These are phyloP conservation scores for Alentia gelatinosa DNA, from an alignment of 2,888 invertebrate species.

Conservation along the genomic window DNA sequence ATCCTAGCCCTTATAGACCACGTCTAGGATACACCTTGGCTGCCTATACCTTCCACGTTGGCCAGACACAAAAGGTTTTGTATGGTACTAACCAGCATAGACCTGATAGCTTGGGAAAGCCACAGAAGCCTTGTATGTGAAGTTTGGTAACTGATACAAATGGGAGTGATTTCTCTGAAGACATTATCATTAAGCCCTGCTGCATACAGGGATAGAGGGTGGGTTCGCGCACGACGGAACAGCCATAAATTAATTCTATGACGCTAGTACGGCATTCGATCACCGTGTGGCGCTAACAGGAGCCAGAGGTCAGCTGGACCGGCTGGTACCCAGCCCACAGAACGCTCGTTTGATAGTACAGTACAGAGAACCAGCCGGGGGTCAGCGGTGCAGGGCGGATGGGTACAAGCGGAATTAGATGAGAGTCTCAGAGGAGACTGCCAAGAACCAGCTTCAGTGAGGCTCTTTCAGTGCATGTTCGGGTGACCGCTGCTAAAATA, in stretches of 20 bases:
- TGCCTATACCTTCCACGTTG: too few species aligned
- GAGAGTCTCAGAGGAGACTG: background rate
- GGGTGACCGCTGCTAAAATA: background rate
- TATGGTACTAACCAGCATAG: too few species aligned
- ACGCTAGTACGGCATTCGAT: background rate
- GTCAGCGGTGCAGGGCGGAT: background rate
- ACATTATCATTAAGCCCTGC: conserved; percentile 5
- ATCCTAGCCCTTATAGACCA: too few species aligned
- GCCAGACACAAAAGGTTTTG: too few species aligned
- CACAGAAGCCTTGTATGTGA: too few species aligned
- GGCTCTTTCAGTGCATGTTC: background rate
- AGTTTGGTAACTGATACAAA: background rate
- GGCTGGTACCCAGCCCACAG: too few species aligned
- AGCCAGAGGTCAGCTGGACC: background rate
- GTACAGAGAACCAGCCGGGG: too few species aligned
- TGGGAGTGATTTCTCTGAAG: background rate
- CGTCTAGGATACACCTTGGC: too few species aligned
- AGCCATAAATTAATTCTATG: background rate
- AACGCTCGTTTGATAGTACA: too few species aligned
- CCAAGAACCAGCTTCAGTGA: background rate
- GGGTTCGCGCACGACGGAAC: background rate
- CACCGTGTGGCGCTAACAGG: background rate
- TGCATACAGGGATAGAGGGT: background rate
- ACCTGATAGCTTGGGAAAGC: too few species aligned
- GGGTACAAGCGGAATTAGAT: background rate